Conservation (phyloP, 2,113 vertebrate genomes). For the Eurystomus gularis region DNA sequence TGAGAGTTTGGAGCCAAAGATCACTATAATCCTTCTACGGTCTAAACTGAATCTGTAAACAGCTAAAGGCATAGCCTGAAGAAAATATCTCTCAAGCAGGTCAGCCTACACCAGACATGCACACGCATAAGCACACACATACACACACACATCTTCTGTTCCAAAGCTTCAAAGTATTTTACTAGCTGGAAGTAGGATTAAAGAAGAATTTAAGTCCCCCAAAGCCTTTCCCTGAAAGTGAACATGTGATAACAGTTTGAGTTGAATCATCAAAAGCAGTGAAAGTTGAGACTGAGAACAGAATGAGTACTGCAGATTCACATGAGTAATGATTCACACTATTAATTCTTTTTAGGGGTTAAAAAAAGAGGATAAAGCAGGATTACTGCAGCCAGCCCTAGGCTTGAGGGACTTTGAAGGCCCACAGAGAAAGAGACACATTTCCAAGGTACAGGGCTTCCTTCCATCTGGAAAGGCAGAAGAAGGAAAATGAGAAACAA, state of each 20-base stretch:
- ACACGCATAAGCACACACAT: not conserved
- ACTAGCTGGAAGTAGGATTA: not conserved
- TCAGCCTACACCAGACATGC: not conserved
- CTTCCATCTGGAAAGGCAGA: slow-evolving; percentile 38
- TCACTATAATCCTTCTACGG: not conserved
- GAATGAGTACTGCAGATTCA: not conserved
- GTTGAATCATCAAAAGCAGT: slow-evolving; percentile 14
- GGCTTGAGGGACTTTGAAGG: slow-evolving; percentile 4
- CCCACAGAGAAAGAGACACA: slow-evolving; percentile 3
- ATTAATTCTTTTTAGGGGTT: not conserved
- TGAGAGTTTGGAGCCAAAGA: not conserved
- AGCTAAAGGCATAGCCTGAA: not conserved
- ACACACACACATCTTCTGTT: not conserved
- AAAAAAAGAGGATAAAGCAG: not conserved
- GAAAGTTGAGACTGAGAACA: not conserved
- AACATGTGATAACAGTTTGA: not conserved
- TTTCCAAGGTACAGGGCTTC: slow-evolving; percentile 34
- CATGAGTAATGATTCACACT: not conserved
- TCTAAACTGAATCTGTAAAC: not conserved
- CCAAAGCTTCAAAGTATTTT: not conserved
- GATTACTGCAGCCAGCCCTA: slow-evolving; percentile 19
- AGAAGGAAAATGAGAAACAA: slow-evolving; percentile 56
- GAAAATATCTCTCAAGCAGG: not conserved
- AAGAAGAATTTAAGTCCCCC: not conserved
- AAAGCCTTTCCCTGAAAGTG: not conserved